Evolutionary conservation across 2,888 invertebrate species (phyloP), one percentile per base, ranked within the genome.

Genomic region (Zeuzera pyrina): DNA sequence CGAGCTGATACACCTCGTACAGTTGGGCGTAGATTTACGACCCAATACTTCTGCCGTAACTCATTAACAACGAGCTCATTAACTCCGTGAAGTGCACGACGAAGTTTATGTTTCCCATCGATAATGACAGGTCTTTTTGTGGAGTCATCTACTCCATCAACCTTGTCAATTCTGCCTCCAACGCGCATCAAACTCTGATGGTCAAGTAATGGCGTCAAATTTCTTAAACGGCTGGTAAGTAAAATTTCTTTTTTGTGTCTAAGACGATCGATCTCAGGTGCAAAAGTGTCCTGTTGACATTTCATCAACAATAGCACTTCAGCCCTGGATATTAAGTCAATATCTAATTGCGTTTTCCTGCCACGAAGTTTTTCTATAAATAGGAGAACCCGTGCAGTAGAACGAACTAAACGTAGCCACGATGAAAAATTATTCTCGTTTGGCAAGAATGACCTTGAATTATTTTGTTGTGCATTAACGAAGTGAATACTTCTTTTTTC

Each of bases 51-150:
- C n/a, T n/a, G n/a, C n/a, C n/a, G n/a, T 3, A 41, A 10, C 6
- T 34, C 27, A 13, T n/a, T n/a, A n/a, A n/a, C n/a, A n/a, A n/a
- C n/a, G n/a, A n/a, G n/a, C n/a, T n/a, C n/a, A n/a, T n/a, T n/a
- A n/a, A n/a, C n/a, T n/a, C n/a, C n/a, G n/a, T n/a, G n/a, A n/a
- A n/a, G n/a, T n/a, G n/a, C n/a, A n/a, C n/a, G n/a, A n/a, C n/a
- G n/a, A n/a, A 43, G 45, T 2, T 12, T 22, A 25, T 43, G 42
- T 12, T 32, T 25, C 1, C 43, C 44, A 12, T 42, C 42, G 1
- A 50, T 21, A 3, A 50, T 46, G 2, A 25, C 33, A 3, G 47
- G 50, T 22, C 38, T 19, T 7, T 7, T 14, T 1, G 24, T 11
- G 1, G 11, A 3, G n/a, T 14, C 10, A 3, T 27, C 24, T 1